Evolutionary conservation across 2,888 invertebrate genomes (phyloP), one percentile per base, ranked within the genome.

Genomic region (Cyclophora albipunctata): DNA sequence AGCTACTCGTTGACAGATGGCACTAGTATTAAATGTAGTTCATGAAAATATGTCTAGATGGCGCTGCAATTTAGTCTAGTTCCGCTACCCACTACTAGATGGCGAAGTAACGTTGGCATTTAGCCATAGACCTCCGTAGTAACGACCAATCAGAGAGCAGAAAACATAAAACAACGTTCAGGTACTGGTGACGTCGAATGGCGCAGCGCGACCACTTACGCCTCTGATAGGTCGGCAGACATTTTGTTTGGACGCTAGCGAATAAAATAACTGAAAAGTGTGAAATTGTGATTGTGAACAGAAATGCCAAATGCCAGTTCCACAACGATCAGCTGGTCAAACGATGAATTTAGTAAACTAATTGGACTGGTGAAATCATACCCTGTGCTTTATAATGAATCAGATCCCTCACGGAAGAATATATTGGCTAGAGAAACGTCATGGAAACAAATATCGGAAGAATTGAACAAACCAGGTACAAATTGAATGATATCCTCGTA

Each of bases 191-290:
- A 83, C 84, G 84, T 85, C 67, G 77, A 78, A 75, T 75, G 75
- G 81, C 81, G 78, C 82, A 79, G 78, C 78, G 76, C 76, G 74
- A 65, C 71, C 82, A 82, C 83, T 80, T 83, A 71, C 73, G 75
- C 74, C 69, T 73, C 64, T 80, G 84, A 84, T 84, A 83, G 84
- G 84, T 50, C 64, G 68, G 79, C 74, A 66, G 84, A 84, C 86
- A 87, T 86, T 78, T 87, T 87, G 85, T 80, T 77, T 77, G 63
- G 68, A 66, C 61, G 66, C 63, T 67, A 60, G 20, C 20, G 20
- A 20, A 20, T 61, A 59, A 54, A 5, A 62, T 64, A 64, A 66
- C 67, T 55, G 57, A 62, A 61, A 51, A 56, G 59, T 60, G 64
- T 55, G 20, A 20, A 20, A 1, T 20, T 20, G 20, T 20, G 20